Evolutionary conservation across 1,140 invertebrate genomes (phyloP), one percentile per base, ranked within the genome.

Genomic region (Philopotamus ludificatus): DNA sequence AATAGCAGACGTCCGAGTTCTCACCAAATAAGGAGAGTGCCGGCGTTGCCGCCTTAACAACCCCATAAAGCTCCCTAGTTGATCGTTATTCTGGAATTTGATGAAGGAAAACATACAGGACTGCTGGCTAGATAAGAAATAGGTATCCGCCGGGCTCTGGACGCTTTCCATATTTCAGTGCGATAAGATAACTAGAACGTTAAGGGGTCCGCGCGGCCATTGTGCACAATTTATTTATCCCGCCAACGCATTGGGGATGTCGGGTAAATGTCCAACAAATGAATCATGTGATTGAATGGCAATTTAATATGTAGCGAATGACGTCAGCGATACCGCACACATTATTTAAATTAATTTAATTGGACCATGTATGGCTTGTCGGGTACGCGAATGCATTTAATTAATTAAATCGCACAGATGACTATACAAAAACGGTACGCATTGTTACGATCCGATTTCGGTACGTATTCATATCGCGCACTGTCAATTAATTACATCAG

Each of bases 41-140:
- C 22, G 15, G 28, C 28, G n/a, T n/a, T n/a, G n/a, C n/a, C n/a
- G n/a, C n/a, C n/a, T n/a, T n/a, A n/a, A n/a, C n/a, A n/a, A n/a
- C n/a, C n/a, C n/a, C n/a, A n/a, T 64, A 68, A 57, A 49, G 47
- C 62, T 68, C 66, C 66, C 66, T 23, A 10, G 66, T 34, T 34
- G 66, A 63, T 68, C 66, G 66, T 68, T 65, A 64, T 68, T 42
- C 57, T 21, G 20, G 62, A 55, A 68, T 68, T 68, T 68, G 61
- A 68, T 68, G 58, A 64, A 68, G 62, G 57, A n/a, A n/a, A n/a
- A n/a, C 28, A 34, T 12, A 34, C 28, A 4, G 12, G 4, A 4
- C 28, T 34, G 15, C 22, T 22, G 1, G n/a, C 22, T 21, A 20
- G 49, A 51, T 51, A 51, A 51, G 49, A 22, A 25, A 51, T 51